phyloP scores from a whole-genome alignment of 2,797 vertebrate genomes.

The Malurus leucopterus region DNA sequence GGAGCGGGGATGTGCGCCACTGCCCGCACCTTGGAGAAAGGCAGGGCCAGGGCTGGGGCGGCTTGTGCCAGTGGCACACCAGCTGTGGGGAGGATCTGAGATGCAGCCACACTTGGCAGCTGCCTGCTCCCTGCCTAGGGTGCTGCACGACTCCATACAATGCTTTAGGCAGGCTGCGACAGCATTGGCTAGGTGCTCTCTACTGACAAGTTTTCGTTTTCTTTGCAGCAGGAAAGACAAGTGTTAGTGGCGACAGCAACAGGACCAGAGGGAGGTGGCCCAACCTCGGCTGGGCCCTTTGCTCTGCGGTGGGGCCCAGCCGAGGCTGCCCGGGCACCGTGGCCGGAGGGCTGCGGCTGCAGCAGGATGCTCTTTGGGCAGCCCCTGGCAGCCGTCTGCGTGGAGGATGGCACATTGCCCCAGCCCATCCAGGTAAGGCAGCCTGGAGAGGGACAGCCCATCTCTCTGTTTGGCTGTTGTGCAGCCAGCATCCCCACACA shows the following conservation, averaged over 20 bases:
- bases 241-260: background rate
- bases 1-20: background rate
- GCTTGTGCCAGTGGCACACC: background rate
- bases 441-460: too few relatives aligned
- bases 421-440: background rate
- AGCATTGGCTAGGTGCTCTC: background rate
- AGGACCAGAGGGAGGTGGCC: too few relatives aligned
- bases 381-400: background rate
- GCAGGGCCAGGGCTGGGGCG: background rate
- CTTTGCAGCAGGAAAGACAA: background rate
- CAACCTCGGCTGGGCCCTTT: background rate
- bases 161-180: accelerated
- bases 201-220: background rate
- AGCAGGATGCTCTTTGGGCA: background rate
- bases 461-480: accelerated
- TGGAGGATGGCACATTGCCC: accelerated
- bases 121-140: accelerated
- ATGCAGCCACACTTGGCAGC: background rate
- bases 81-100: too few relatives aligned
- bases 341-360: background rate
- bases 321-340: accelerated
- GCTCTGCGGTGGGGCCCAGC: background rate
- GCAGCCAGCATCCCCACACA: background rate
- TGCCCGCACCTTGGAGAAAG: background rate
- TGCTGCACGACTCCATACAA: accelerated